Conservation (phyloP, 2,888 invertebrate species). For the Callosobruchus maculatus region DNA sequence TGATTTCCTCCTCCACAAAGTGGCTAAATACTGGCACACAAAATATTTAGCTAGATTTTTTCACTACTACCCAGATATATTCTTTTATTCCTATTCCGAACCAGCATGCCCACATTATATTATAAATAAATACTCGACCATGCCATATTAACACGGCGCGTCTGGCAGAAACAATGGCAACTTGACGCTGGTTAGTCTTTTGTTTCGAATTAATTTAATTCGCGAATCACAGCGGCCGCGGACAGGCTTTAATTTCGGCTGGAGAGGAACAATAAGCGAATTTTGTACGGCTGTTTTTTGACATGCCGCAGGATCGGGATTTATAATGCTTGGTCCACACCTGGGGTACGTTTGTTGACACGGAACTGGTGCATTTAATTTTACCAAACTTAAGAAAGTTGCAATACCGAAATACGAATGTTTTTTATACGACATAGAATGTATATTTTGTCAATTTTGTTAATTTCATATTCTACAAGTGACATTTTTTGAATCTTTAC, state of each 20-base stretch:
- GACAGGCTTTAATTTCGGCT: background rate
- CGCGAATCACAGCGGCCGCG: background rate
- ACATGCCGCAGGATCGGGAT: no score
- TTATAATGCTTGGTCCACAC: no score
- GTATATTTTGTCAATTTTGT: no score
- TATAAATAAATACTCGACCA: background rate
- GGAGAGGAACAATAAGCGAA: background rate
- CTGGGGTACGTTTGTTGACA: no score
- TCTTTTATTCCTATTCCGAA: background rate
- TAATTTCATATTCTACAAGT: no score
- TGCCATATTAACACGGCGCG: background rate
- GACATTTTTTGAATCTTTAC: no score
- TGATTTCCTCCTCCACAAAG: no score
- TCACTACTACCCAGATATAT: background rate
- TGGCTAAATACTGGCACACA: no score
- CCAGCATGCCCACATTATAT: background rate
- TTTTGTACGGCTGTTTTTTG: background rate
- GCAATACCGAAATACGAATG: no score
- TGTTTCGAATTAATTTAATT: constrained; percentile 1
- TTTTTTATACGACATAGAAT: no score
- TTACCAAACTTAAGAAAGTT: no score
- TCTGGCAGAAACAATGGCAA: background rate
- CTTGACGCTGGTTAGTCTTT: constrained; percentile 1
- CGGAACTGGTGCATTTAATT: background rate
- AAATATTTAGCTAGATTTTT: background rate